These are phyloP conservation scores for Papilio glaucus DNA, from an alignment of 1,140 invertebrate species.

Conservation along the genomic window DNA sequence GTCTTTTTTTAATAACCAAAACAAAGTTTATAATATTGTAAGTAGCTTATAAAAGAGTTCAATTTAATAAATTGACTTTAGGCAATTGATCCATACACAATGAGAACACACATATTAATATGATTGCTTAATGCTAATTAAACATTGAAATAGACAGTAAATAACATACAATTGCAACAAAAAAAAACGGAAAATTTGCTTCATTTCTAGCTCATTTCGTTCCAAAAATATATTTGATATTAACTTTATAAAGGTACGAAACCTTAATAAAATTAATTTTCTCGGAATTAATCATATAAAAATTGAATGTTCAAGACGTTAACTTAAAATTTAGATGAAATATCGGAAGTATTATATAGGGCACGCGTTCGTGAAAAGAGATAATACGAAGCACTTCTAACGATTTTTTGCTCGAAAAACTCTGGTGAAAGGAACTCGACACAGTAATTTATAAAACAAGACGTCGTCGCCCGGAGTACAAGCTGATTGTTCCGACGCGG, in stretches of 20 bases:
- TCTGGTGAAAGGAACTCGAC: conserved; percentile 52
- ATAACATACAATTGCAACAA: no score
- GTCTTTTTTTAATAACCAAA: no score
- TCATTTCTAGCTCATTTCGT: no score
- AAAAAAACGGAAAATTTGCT: no score
- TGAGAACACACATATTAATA: no score
- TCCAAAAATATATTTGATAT: not conserved
- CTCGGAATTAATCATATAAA: not conserved
- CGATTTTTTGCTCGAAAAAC: conserved; percentile 62
- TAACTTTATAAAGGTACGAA: not conserved
- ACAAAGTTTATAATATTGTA: no score
- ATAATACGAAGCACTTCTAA: conserved; percentile 52
- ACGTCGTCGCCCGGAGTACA: conserved; percentile 43
- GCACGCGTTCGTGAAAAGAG: conserved; percentile 31
- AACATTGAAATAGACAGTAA: no score
- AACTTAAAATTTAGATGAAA: conserved; percentile 19
- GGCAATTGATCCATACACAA: no score
- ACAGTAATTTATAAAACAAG: conserved; percentile 63
- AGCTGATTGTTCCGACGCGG: conserved; percentile 43
- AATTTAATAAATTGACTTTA: no score
- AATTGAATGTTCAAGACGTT: conserved; percentile 3
- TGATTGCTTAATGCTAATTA: no score
- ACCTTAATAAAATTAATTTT: not conserved
- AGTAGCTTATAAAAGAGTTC: no score
- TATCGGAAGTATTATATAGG: conserved; percentile 31